phyloP scores from a whole-genome alignment of 2,888 invertebrate species.

The Acleris holmiana region DNA sequence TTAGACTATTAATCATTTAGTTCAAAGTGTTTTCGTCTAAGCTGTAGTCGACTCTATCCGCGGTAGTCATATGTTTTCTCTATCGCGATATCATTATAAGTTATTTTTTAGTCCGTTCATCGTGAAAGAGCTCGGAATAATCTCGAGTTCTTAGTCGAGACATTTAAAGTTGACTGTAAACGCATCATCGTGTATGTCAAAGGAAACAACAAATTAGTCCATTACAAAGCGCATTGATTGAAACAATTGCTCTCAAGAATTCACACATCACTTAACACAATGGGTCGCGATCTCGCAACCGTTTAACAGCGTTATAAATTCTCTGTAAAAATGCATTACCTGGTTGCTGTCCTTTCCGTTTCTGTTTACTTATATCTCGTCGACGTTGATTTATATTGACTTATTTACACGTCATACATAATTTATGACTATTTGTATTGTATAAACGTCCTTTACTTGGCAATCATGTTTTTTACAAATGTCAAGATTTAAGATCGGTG shows the following conservation, averaged over 20 bases:
- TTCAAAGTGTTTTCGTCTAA: neutral
- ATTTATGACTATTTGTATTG: conserved; percentile 25
- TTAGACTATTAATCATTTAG: conserved; percentile 28
- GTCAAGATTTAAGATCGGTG: conserved; percentile 5
- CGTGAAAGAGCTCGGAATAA: too few relatives aligned
- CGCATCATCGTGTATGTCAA: conserved; percentile 1
- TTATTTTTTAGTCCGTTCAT: too few relatives aligned
- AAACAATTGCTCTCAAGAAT: conserved; percentile 33
- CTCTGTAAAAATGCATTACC: conserved; percentile 27
- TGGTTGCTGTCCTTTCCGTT: neutral
- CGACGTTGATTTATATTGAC: conserved; percentile 26
- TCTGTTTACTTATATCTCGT: conserved; percentile 15
- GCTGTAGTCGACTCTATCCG: neutral
- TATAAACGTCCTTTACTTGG: conserved; percentile 8
- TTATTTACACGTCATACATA: conserved; percentile 22
- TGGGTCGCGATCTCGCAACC: conserved; percentile 14
- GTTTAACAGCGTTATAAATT: conserved; percentile 24
- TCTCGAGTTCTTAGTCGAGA: neutral
- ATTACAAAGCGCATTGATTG: conserved; percentile 31
- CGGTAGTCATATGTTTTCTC: neutral
- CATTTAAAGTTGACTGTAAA: neutral
- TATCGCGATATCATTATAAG: too few relatives aligned
- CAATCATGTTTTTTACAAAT: conserved; percentile 11
- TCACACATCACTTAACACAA: conserved; percentile 36
- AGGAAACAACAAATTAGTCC: conserved; percentile 37